Evolutionary conservation across 2,113 vertebrate genomes (phyloP).

Genomic region (Myotis brandtii): DNA sequence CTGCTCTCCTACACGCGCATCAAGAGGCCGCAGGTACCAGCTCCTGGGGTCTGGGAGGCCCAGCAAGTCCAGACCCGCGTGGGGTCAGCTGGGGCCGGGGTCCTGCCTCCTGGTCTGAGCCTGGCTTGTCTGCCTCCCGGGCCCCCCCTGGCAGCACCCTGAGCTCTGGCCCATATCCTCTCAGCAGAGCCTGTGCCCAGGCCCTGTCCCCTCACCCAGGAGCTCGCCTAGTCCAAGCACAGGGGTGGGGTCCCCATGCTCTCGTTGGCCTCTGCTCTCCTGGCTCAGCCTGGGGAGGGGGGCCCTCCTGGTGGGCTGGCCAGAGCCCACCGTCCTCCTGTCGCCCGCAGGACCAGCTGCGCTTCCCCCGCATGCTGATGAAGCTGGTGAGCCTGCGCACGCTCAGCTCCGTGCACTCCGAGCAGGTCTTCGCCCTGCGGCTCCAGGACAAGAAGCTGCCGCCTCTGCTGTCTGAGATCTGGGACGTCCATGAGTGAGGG

Average conservation of each 20-base stretch:
- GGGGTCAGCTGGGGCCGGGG: background rate
- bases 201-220: background rate
- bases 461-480: slow-evolving; percentile 86
- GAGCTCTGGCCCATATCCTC: background rate
- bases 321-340: no score
- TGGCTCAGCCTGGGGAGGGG: background rate
- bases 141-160: background rate
- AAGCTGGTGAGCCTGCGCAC: slow-evolving; percentile 87
- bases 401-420: slow-evolving; percentile 85
- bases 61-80: background rate
- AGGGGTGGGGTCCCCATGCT: background rate
- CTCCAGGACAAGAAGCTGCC: slow-evolving; percentile 88
- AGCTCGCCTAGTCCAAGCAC: background rate
- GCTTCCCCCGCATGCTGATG: slow-evolving; percentile 88
- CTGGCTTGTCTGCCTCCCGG: background rate
- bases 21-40: slow-evolving; percentile 84
- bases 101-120: background rate
- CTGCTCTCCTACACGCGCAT: slow-evolving; percentile 86
- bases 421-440: slow-evolving; percentile 87
- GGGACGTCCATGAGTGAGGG: slow-evolving; percentile 86
- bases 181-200: background rate
- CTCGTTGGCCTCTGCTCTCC: background rate
- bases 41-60: background rate
- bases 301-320: background rate
- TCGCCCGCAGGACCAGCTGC: slow-evolving; percentile 82